Conservation (phyloP, 1,140 invertebrate genomes). For the Stenopsyche tienmushanensis region DNA sequence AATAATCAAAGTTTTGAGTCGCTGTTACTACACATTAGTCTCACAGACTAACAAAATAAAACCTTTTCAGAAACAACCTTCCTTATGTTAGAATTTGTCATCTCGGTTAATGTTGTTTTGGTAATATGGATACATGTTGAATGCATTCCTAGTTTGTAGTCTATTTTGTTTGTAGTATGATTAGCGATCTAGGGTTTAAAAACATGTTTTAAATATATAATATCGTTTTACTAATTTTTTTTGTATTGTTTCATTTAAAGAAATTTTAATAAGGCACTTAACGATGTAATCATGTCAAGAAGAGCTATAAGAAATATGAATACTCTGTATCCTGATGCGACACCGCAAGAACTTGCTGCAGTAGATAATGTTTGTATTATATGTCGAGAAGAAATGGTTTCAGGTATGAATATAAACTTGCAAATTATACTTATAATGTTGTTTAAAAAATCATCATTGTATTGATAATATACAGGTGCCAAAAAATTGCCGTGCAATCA, state of each 20-base stretch:
- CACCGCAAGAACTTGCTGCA: constrained; percentile 86
- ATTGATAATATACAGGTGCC: constrained; percentile 60
- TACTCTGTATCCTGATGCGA: constrained; percentile 95
- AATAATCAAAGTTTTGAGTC: too few species aligned
- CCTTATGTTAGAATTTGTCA: too few species aligned
- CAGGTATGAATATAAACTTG: constrained; percentile 49
- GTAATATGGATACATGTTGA: too few species aligned
- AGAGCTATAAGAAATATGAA: constrained; percentile 98
- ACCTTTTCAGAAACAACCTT: too few species aligned
- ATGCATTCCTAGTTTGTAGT: too few species aligned
- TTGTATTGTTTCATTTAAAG: constrained; percentile 53
- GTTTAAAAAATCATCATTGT: neutral
- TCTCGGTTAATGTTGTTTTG: too few species aligned
- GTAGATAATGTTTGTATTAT: constrained; percentile 99
- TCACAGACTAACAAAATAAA: too few species aligned
- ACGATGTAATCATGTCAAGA: constrained; percentile 95
- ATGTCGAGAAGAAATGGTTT: constrained; percentile 90
- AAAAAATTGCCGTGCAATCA: constrained; percentile 99
- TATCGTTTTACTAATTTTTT: neutral
- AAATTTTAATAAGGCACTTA: constrained; percentile 97
- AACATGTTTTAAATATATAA: constrained; percentile 5
- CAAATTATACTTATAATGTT: constrained; percentile 15
- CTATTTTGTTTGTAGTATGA: too few species aligned
- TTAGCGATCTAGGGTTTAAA: neutral
- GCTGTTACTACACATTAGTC: too few species aligned